Percentiles rank a stretch among this genome's conserved stretches.
phyloP scores from a whole-genome alignment of 2,888 invertebrate genomes.

The Xylota segnis region DNA sequence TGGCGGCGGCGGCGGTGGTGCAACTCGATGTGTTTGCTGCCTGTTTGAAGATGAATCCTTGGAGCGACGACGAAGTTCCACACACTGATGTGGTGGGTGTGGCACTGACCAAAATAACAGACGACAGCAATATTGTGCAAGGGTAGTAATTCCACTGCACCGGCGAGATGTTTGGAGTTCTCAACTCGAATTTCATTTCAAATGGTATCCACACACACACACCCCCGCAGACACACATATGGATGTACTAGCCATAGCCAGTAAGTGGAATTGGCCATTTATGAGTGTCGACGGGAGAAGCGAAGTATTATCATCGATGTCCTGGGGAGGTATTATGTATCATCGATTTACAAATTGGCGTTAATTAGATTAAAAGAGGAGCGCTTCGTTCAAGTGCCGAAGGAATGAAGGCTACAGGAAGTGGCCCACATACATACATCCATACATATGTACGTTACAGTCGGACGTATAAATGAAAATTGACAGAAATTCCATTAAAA shows the following conservation, averaged over 20 bases:
- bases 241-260: background rate
- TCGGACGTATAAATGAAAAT: conserved; percentile 41
- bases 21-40: background rate
- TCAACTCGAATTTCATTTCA: conserved; percentile 56
- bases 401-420: conserved; percentile 14
- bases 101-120: conserved; percentile 73
- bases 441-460: background rate
- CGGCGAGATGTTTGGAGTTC: conserved; percentile 28
- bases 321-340: conserved; percentile 70
- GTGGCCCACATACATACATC: conserved; percentile 17
- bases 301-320: conserved; percentile 49
- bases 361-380: conserved; percentile 74
- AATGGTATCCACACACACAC: background rate
- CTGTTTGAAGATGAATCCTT: conserved; percentile 54
- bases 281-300: conserved; percentile 39
- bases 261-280: conserved; percentile 30
- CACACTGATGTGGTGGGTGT: conserved; percentile 50
- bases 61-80: conserved; percentile 4
- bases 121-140: conserved; percentile 65
- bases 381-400: background rate
- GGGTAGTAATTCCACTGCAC: conserved; percentile 31
- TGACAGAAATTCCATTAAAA: conserved; percentile 66
- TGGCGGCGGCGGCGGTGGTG: background rate
- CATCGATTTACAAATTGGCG: conserved; percentile 77
- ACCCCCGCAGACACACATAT: background rate